Percentiles rank a stretch among this genome's conserved stretches.
phyloP scores from a whole-genome alignment of 2,113 vertebrate species.

The Chauna torquata region DNA sequence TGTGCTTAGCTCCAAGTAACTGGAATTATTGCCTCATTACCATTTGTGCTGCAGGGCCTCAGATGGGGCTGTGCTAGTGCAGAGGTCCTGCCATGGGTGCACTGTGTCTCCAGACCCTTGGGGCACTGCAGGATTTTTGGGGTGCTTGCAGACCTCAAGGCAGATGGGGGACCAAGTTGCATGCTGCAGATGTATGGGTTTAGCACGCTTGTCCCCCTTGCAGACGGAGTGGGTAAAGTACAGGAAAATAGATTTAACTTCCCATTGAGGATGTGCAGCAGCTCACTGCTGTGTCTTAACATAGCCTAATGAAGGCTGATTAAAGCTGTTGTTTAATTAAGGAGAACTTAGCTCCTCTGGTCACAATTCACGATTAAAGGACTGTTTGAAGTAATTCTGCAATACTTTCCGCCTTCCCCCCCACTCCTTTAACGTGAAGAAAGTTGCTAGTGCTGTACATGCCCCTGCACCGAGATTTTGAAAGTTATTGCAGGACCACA shows the following conservation, averaged over 20 bases:
- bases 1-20: neutral
- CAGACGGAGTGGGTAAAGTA: neutral
- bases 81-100: neutral
- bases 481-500: constrained; percentile 63
- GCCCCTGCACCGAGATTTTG: constrained; percentile 58
- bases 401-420: neutral
- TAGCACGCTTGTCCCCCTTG: neutral
- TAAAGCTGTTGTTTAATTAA: constrained; percentile 75
- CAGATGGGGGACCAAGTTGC: accelerated
- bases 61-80: neutral
- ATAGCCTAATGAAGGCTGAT: constrained; percentile 60
- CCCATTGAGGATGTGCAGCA: neutral
- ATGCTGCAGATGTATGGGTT: neutral
- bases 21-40: neutral
- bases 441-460: constrained; percentile 23
- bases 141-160: neutral
- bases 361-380: constrained; percentile 67
- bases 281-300: constrained; percentile 20
- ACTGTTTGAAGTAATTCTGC: constrained; percentile 71
- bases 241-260: neutral
- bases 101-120: neutral
- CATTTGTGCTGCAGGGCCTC: neutral
- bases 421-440: neutral
- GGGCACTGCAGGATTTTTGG: neutral
- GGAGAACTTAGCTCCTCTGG: constrained; percentile 59